phyloP scores from a whole-genome alignment of 1,140 invertebrate species.

The Zaprionus taronus region DNA sequence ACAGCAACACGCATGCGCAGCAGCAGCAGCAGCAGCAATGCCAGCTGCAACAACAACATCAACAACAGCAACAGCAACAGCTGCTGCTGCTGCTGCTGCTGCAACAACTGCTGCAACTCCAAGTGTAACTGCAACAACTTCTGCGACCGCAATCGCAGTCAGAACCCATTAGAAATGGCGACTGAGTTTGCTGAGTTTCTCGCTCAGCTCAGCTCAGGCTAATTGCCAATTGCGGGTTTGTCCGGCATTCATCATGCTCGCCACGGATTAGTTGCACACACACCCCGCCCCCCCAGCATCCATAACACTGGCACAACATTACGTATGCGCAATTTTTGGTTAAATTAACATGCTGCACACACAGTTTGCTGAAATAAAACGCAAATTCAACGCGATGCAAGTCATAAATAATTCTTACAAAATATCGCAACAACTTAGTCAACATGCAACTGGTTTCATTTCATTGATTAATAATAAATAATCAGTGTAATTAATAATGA shows the following conservation, averaged over 20 bases:
- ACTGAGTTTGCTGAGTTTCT: conserved; percentile 30
- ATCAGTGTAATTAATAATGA: not conserved
- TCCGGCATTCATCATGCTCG: conserved; percentile 42
- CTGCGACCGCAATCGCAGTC: conserved; percentile 40
- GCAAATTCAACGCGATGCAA: not conserved
- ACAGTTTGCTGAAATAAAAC: conserved; percentile 1
- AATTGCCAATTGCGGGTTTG: conserved; percentile 46
- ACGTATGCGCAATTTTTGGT: conserved; percentile 20
- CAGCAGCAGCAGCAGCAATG: conserved; percentile 14
- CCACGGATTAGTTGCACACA: conserved; percentile 4
- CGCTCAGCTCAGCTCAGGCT: conserved; percentile 23
- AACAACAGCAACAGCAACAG: conserved; percentile 50
- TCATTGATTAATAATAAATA: not conserved
- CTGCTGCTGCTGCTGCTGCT: not conserved
- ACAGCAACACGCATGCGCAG: conserved; percentile 63
- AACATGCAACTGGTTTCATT: not conserved
- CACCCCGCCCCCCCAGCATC: not conserved
- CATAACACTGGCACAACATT: conserved; percentile 20
- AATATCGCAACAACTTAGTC: conserved; percentile 10
- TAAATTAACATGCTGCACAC: conserved; percentile 22
- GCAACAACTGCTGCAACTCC: conserved; percentile 18
- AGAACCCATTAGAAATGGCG: conserved; percentile 51
- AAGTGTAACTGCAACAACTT: conserved; percentile 22
- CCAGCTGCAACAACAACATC: conserved; percentile 34
- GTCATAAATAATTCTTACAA: conserved; percentile 15